phyloP scores from a whole-genome alignment of 2,888 invertebrate species.

The Drosophila longiperda region DNA sequence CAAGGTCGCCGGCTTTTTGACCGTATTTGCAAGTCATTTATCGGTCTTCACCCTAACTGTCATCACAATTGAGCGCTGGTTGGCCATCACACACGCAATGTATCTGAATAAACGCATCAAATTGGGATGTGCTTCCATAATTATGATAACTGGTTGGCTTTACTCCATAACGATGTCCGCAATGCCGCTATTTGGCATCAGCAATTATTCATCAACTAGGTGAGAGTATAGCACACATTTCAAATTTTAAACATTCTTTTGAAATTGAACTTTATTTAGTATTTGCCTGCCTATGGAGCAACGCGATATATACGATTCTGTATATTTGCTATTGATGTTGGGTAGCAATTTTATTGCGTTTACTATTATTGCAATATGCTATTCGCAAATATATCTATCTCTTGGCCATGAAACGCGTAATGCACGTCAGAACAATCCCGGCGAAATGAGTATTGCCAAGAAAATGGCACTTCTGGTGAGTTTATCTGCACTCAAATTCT shows the following conservation, averaged over 20 bases:
- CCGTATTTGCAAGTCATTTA: slow-evolving; percentile 94
- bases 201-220: slow-evolving; percentile 94
- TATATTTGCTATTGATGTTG: slow-evolving; percentile 91
- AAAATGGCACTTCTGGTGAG: slow-evolving; percentile 94
- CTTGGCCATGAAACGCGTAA: slow-evolving; percentile 89
- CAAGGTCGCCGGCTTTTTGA: slow-evolving; percentile 94
- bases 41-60: slow-evolving; percentile 95
- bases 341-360: slow-evolving; percentile 92
- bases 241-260: background rate
- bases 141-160: slow-evolving; percentile 92
- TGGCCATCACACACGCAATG: slow-evolving; percentile 93
- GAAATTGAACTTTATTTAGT: slow-evolving; percentile 72
- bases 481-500: background rate
- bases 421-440: slow-evolving; percentile 85
- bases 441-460: slow-evolving; percentile 92
- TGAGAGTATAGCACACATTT: slow-evolving; percentile 62
- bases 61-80: slow-evolving; percentile 94
- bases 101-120: slow-evolving; percentile 92
- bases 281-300: slow-evolving; percentile 96
- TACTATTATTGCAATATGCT: slow-evolving; percentile 92
- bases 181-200: slow-evolving; percentile 92
- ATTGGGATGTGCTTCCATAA: slow-evolving; percentile 89
- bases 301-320: slow-evolving; percentile 88
- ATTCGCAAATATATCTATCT: slow-evolving; percentile 93
- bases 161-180: slow-evolving; percentile 91